A percentile compares a stretch with the other conserved stretches of the same genome.
phyloP scores from a whole-genome alignment of 64 coral and sea anemone species.

The Hydrozoanthus tunicans region DNA sequence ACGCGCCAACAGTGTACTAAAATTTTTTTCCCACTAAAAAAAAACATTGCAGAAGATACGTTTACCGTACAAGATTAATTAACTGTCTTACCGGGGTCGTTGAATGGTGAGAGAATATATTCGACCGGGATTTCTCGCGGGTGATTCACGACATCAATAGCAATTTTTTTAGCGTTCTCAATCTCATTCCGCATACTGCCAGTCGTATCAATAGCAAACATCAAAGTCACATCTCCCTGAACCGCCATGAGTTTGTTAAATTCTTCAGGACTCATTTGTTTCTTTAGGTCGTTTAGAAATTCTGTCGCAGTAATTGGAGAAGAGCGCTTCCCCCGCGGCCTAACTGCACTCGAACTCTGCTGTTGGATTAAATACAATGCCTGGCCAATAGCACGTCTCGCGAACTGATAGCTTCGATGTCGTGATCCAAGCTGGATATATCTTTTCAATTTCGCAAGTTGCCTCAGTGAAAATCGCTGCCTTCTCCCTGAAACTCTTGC shows the following conservation, averaged over 20 bases:
- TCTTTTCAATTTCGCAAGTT: constrained; percentile 26
- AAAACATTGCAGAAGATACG: no score
- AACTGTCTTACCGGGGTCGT: constrained; percentile 43
- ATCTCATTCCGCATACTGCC: constrained; percentile 53
- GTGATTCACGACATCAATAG: constrained; percentile 30
- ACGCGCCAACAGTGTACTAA: no score
- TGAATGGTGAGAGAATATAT: constrained; percentile 58
- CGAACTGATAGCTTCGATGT: constrained; percentile 50
- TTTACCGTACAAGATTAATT: not conserved
- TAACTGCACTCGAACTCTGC: not conserved
- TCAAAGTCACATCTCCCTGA: constrained; percentile 59
- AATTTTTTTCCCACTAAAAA: no score
- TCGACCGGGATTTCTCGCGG: constrained; percentile 27
- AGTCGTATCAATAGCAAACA: constrained; percentile 59
- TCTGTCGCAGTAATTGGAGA: not conserved
- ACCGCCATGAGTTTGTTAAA: constrained; percentile 57
- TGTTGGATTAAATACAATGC: not conserved
- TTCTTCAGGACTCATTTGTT: not conserved
- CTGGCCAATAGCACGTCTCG: constrained; percentile 36
- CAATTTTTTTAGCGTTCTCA: constrained; percentile 44
- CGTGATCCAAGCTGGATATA: constrained; percentile 7
- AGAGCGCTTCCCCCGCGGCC: not conserved
- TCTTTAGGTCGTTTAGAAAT: constrained; percentile 13
- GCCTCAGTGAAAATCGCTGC: not conserved
- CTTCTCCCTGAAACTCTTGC: constrained; percentile 37